Evolutionary conservation across 2,113 vertebrate genomes (phyloP).

Genomic region (Periophthalmodon schlosseri): DNA sequence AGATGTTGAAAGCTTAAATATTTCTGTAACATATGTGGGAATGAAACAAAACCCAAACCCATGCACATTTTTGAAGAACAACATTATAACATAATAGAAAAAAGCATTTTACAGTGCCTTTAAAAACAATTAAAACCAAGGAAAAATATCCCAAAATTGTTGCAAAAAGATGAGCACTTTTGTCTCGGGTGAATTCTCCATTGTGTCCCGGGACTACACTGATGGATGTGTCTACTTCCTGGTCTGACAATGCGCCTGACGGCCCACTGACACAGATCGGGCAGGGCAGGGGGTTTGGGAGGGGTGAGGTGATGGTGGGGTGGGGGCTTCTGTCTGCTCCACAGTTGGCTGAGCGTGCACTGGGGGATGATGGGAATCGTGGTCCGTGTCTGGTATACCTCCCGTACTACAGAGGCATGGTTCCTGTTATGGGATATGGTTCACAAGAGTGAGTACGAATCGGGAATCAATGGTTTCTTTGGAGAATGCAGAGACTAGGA

Average conservation of each 20-base stretch:
- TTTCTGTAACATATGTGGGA: too few relatives aligned
- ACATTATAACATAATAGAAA: too few relatives aligned
- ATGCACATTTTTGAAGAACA: too few relatives aligned
- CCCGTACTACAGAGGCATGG: not conserved
- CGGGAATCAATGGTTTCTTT: too few relatives aligned
- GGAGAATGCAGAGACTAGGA: too few relatives aligned
- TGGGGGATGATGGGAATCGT: slow-evolving; percentile 47
- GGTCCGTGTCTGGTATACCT: slow-evolving; percentile 30
- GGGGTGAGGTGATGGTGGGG: slow-evolving; percentile 29
- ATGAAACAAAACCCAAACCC: too few relatives aligned
- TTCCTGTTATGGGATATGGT: not conserved
- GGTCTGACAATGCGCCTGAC: slow-evolving; percentile 51
- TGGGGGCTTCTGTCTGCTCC: slow-evolving; percentile 32
- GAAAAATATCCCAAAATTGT: not conserved
- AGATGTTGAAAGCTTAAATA: too few relatives aligned
- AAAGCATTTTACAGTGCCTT: too few relatives aligned
- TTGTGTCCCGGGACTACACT: slow-evolving; percentile 5
- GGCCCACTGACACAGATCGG: slow-evolving; percentile 53
- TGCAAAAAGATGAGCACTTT: not conserved
- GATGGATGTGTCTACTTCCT: slow-evolving; percentile 49
- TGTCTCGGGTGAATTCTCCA: not conserved
- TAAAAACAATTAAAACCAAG: not conserved
- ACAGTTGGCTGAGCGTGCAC: slow-evolving; percentile 34
- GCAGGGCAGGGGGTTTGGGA: not conserved
- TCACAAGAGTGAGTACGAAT: too few relatives aligned